Conservation (phyloP, 2,888 invertebrate genomes). For the Ptilodon capucinus region DNA sequence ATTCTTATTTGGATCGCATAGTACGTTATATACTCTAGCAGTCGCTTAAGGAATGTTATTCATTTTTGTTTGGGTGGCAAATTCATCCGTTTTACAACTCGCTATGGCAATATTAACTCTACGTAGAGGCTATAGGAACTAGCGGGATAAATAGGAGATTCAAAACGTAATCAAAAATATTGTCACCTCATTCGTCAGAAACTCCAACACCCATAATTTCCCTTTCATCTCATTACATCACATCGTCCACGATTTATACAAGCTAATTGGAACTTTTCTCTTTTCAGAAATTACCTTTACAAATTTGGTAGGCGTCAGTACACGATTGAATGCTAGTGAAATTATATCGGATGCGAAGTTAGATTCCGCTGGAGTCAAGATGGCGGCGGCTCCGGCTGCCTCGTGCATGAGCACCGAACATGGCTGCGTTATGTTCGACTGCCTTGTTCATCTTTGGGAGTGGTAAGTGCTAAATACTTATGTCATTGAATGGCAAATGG, state of each 20-base stretch:
- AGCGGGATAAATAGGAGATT: too few relatives aligned
- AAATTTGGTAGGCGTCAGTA: conserved; percentile 39
- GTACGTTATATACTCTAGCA: too few relatives aligned
- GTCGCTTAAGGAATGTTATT: too few relatives aligned
- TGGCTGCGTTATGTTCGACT: conserved; percentile 78
- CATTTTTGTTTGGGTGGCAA: too few relatives aligned
- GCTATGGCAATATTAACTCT: too few relatives aligned
- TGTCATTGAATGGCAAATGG: too few relatives aligned
- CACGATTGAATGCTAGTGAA: conserved; percentile 41
- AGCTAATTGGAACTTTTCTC: conserved; percentile 65
- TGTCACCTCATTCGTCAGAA: neutral
- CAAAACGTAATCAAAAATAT: neutral
- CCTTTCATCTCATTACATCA: conserved; percentile 55
- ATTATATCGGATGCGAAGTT: conserved; percentile 41
- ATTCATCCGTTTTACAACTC: too few relatives aligned
- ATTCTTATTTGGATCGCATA: too few relatives aligned
- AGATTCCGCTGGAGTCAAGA: conserved; percentile 37
- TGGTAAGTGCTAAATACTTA: conserved; percentile 73
- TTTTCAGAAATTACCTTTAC: conserved; percentile 59
- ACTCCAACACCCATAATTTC: conserved; percentile 41
- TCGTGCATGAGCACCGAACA: conserved; percentile 73
- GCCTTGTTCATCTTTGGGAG: conserved; percentile 75
- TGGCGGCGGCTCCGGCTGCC: conserved; percentile 64
- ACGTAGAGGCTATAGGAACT: too few relatives aligned
- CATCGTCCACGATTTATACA: conserved; percentile 37